Evolutionary conservation across 2,113 vertebrate genomes (phyloP), one percentile per base, ranked within the genome.

Genomic region (Odontesthes bonariensis): DNA sequence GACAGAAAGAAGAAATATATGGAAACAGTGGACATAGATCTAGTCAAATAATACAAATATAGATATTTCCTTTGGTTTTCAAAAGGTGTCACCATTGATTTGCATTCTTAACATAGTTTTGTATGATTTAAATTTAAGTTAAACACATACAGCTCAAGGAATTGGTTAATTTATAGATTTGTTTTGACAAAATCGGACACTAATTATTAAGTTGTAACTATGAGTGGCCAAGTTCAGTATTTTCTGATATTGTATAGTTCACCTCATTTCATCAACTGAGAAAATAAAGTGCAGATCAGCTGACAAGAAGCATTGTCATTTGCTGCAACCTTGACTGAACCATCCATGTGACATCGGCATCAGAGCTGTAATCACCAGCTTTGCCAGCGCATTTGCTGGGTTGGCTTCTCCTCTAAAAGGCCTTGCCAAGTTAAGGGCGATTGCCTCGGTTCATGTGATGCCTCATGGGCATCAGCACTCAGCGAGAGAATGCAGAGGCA

Each of bases 401-500:
- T 76, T 79, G 71, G 83, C 73, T 69, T 73, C 12, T 76, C 81
- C 59, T 74, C 49, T 65, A 13, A 78, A 79, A 79, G 56, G 55
- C 75, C 67, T 55, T 55, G 78, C 80, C 66, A 81, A 77, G 68
- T 82, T 72, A 68, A 77, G 79, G 84, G 73, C 53, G 75, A 87
- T 81, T 40, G 77, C 79, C 44, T 73, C 51, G 51, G 77, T 69
- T 81, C 66, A 78, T 38, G 75, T 56, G 81, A 73, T n/a, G 64
- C 70, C 84, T 80, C 65, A 46, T 66, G 61, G 81, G 81, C 75
- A 78, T 73, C 61, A 64, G 79, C 77, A 52, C 75, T 88, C 80
- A 78, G 72, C 42, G 77, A 71, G 52, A 51, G 63, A 77, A 52
- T 49, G 76, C 49, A 62, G 61, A 49, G 54, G 40, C 67, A 71